Base-by-base conservation (phyloP, 2,888 invertebrate species). In the Caenorhabditis wallacei region DNA sequence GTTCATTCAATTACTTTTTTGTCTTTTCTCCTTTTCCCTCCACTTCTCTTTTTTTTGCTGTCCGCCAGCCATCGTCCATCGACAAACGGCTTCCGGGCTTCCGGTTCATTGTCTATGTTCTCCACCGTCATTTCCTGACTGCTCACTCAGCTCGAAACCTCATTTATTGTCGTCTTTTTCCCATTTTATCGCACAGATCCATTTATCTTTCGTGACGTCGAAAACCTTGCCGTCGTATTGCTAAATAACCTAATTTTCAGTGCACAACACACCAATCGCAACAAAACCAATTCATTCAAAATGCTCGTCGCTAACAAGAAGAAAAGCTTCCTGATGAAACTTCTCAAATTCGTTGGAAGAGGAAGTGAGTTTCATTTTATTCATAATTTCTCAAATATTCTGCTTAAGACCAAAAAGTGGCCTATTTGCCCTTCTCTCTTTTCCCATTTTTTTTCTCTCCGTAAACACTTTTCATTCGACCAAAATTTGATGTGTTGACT, bases 321-420 rank as follows among this genome's bases (percentile, higher is more conserved):
- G 71, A 84, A 78, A 72, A 78, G 76, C 26, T 69, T 86, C 53
- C 68, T 86, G 59, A 80, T 79, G 74, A 86, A 86, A 64, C 72
- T 86, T 48, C 80, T 86, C 78, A 84, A 84, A 53, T 84, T 86
- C 24, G 86, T 86, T 59, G 86, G 86, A 59, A 74, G 80, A 76
- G 86, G 86, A 84, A 86, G 85, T 86, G 70, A 84, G 85, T 61
- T 43, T 37, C 3, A 61, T 61, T 43, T 22, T 61, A 43, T 18
- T 48, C 40, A 8, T 61, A 26, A 46, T 46, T 61, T 72, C n/a
- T n/a, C n/a, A 51, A 71, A 59, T 18, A 40, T 37, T 61, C 24
- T 71, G 22, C 61, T 66, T 26, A 57, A 68, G 68, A 59, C 48
- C 76, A 68, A 66, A 76, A 68, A 68, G 76, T 75, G 56, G 54